Conservation (phyloP, 2,888 invertebrate genomes). For the Epistrophella euchroma region DNA sequence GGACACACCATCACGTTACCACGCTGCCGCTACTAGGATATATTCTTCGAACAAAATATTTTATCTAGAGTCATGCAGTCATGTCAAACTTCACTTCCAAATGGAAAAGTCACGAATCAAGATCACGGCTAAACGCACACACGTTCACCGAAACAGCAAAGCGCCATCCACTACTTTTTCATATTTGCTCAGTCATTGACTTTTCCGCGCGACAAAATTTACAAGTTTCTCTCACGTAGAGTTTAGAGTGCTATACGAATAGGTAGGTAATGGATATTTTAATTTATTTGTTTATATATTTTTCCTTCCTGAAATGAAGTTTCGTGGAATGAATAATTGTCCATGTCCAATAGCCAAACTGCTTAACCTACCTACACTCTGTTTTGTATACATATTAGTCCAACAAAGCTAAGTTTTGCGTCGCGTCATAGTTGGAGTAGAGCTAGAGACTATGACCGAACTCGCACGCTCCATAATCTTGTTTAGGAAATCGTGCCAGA, state of each 20-base stretch:
- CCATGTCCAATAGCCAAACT: conserved; percentile 37
- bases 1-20: conserved; percentile 2
- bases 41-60: conserved; percentile 28
- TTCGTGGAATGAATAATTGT: conserved; percentile 27
- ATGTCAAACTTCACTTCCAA: conserved; percentile 64
- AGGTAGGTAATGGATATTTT: background rate
- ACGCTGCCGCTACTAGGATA: background rate
- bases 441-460: conserved; percentile 41
- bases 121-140: conserved; percentile 77
- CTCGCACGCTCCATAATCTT: conserved; percentile 52
- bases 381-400: background rate
- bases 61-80: conserved; percentile 32
- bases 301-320: conserved; percentile 58
- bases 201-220: conserved; percentile 62
- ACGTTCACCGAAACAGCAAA: conserved; percentile 34
- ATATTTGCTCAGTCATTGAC: conserved; percentile 65
- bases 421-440: background rate
- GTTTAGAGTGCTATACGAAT: conserved; percentile 4
- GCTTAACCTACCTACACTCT: conserved; percentile 45
- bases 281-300: conserved; percentile 18
- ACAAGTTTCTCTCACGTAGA: conserved; percentile 66
- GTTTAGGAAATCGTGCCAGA: conserved; percentile 67
- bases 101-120: conserved; percentile 78
- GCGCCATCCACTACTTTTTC: conserved; percentile 34
- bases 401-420: background rate